Conservation (phyloP, 2,888 invertebrate species). For the Coelinius sp. region DNA sequence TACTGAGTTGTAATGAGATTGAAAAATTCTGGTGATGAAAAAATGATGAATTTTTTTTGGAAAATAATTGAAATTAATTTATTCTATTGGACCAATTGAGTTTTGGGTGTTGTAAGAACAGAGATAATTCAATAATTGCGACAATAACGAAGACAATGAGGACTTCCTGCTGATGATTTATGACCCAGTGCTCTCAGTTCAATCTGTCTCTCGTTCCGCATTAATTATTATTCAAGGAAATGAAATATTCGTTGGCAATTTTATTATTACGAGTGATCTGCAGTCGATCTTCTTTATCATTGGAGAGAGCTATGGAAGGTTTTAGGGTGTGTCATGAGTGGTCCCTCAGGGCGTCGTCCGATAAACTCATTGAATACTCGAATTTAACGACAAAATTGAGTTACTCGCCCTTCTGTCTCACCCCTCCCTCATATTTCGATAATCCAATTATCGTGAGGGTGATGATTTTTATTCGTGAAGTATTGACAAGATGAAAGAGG, state of each 20-base stretch:
- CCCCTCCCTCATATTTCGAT: conserved; percentile 6
- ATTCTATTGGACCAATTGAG: not conserved
- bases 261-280: not conserved
- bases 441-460: conserved; percentile 30
- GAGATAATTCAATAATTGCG: conserved; percentile 52
- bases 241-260: conserved; percentile 29
- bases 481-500: conserved; percentile 4
- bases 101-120: not conserved
- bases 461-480: conserved; percentile 6
- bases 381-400: conserved; percentile 31
- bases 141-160: conserved; percentile 63
- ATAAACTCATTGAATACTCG: conserved; percentile 18
- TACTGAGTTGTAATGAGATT: too few relatives aligned
- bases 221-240: conserved; percentile 30
- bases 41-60: not conserved
- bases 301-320: not conserved
- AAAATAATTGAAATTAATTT: too few relatives aligned
- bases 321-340: conserved; percentile 1
- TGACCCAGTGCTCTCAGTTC: conserved; percentile 29
- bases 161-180: conserved; percentile 58
- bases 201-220: conserved; percentile 28
- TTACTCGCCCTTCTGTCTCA: conserved; percentile 31
- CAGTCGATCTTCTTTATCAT: not conserved
- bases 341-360: conserved; percentile 24
- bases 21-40: too few relatives aligned